Percentiles rank a stretch among this genome's conserved stretches.
phyloP scores from a whole-genome alignment of 2,113 vertebrate genomes.

The Melanotaenia duboulayi region DNA sequence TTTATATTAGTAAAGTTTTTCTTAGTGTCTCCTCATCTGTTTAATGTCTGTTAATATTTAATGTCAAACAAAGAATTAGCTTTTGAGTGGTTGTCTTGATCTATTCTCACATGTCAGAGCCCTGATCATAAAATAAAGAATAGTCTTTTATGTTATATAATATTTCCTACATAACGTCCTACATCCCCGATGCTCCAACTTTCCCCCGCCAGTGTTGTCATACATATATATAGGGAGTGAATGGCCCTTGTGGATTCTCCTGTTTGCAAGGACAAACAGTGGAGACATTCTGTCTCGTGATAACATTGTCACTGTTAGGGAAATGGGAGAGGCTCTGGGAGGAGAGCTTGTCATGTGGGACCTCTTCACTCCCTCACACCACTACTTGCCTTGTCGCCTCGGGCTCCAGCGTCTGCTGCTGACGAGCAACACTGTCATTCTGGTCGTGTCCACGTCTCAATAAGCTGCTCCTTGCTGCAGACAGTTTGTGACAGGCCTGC shows the following conservation, averaged over 20 bases:
- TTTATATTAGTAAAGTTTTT: neutral
- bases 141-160: too few relatives aligned
- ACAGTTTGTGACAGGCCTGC: slow-evolving; percentile 50
- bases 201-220: slow-evolving; percentile 36
- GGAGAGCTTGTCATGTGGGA: slow-evolving; percentile 43
- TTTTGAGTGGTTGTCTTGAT: too few relatives aligned
- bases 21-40: neutral
- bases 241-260: slow-evolving; percentile 10
- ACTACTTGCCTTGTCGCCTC: slow-evolving; percentile 56
- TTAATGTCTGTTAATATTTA: neutral
- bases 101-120: too few relatives aligned
- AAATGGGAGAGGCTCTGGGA: neutral
- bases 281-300: slow-evolving; percentile 45
- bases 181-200: slow-evolving; percentile 22
- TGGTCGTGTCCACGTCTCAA: slow-evolving; percentile 20
- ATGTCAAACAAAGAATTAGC: neutral
- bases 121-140: too few relatives aligned
- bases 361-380: slow-evolving; percentile 38
- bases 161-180: too few relatives aligned
- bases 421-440: slow-evolving; percentile 59
- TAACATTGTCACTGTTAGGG: slow-evolving; percentile 47
- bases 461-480: slow-evolving; percentile 38
- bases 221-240: slow-evolving; percentile 19
- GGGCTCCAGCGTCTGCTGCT: slow-evolving; percentile 25
- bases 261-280: slow-evolving; percentile 15